A percentile compares a stretch with the other conserved stretches of the same genome.
Conservation (phyloP, 2,888 invertebrate genomes). For the Ormyrus labotus region DNA sequence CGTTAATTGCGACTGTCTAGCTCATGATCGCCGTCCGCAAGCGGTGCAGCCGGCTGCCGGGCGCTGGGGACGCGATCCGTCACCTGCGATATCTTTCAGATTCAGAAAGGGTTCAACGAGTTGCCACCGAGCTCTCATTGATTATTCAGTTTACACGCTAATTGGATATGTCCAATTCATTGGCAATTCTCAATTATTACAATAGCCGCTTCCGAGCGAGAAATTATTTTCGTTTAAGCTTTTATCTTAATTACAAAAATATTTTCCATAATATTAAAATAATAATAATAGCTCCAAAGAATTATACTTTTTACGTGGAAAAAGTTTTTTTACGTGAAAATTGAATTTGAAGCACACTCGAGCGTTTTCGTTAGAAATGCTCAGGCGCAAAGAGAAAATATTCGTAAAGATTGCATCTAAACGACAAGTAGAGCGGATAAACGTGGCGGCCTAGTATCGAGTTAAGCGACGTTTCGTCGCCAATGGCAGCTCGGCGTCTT, state of each 20-base stretch:
- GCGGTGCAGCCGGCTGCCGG: slow-evolving; percentile 21
- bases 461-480: slow-evolving; percentile 26
- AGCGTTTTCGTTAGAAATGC: too few relatives aligned
- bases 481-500: not conserved
- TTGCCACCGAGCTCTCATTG: slow-evolving; percentile 19
- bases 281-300: too few relatives aligned
- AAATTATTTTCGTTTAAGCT: too few relatives aligned
- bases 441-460: not conserved
- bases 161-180: slow-evolving; percentile 38
- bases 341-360: too few relatives aligned
- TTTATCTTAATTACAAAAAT: too few relatives aligned
- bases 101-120: slow-evolving; percentile 45
- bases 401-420: too few relatives aligned
- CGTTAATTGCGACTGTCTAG: slow-evolving; percentile 73
- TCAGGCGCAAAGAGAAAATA: too few relatives aligned
- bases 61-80: slow-evolving; percentile 19
- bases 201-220: too few relatives aligned
- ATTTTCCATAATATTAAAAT: too few relatives aligned
- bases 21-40: slow-evolving; percentile 55
- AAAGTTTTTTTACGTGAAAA: too few relatives aligned
- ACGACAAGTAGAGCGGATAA: too few relatives aligned
- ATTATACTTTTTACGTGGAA: too few relatives aligned
- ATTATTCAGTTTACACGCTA: slow-evolving; percentile 44
- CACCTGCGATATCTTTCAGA: slow-evolving; percentile 48
- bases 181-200: slow-evolving; percentile 3